Conservation (phyloP, 1,140 invertebrate species). For the Saccostrea glomerata region DNA sequence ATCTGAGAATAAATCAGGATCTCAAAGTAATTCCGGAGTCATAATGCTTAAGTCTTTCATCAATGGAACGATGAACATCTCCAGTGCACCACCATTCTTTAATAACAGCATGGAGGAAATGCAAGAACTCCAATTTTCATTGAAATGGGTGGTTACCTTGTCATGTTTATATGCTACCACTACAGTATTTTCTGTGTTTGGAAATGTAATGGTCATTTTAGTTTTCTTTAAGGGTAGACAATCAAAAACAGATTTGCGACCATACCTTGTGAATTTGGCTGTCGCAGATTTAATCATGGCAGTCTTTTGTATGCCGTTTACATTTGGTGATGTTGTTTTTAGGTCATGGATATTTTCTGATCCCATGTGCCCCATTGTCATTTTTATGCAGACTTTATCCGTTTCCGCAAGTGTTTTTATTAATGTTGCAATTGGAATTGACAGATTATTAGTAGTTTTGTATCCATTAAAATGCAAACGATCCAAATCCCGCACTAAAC, state of each 20-base stretch:
- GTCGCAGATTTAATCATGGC: slow-evolving; percentile 58
- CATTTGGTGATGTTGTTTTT: slow-evolving; percentile 65
- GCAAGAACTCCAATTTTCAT: slow-evolving; percentile 35
- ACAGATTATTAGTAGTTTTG: slow-evolving; percentile 66
- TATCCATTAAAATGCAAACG: slow-evolving; percentile 63
- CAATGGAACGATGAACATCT: slow-evolving; percentile 17
- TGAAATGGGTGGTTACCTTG: slow-evolving; percentile 48
- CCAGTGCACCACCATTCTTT: background rate
- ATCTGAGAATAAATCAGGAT: slow-evolving; percentile 11
- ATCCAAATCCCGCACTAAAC: slow-evolving; percentile 19
- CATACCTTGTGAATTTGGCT: slow-evolving; percentile 58
- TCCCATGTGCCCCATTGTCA: slow-evolving; percentile 68
- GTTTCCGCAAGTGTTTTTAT: slow-evolving; percentile 68
- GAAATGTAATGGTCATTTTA: slow-evolving; percentile 73
- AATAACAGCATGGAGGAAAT: background rate
- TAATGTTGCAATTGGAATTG: slow-evolving; percentile 60
- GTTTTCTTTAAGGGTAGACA: slow-evolving; percentile 71
- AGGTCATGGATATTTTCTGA: slow-evolving; percentile 66
- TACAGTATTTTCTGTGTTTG: slow-evolving; percentile 70
- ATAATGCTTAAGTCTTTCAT: slow-evolving; percentile 11
- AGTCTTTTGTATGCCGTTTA: slow-evolving; percentile 75
- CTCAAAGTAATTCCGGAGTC: slow-evolving; percentile 24
- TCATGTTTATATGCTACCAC: slow-evolving; percentile 70
- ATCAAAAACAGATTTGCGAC: slow-evolving; percentile 72
- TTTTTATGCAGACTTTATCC: slow-evolving; percentile 68